A percentile compares a stretch with the other conserved stretches of the same genome.
Evolutionary conservation across 1,140 invertebrate species (phyloP).

Genomic region (Eriosoma lanigerum): DNA sequence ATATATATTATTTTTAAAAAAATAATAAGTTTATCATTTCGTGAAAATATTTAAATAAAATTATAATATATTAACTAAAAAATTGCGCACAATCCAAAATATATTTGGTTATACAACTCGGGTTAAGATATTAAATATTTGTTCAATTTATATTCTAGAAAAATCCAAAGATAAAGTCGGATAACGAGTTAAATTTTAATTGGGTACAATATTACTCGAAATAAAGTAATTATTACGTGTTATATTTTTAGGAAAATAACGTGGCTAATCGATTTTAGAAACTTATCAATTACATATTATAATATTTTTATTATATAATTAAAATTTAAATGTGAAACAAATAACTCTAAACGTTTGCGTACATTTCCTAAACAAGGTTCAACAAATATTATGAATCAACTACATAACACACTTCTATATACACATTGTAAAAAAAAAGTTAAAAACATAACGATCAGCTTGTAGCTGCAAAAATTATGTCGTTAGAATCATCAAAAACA

Average conservation of each 20-base stretch:
- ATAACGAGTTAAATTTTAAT: background rate
- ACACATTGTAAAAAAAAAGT: too few relatives aligned
- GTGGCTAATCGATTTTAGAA: conserved; percentile 1
- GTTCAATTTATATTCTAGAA: background rate
- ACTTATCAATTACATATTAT: background rate
- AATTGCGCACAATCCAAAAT: background rate
- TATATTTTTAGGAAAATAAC: conserved; percentile 2
- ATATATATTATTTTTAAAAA: too few relatives aligned
- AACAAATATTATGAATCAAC: background rate
- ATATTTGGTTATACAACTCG: background rate
- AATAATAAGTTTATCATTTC: too few relatives aligned
- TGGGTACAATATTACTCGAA: background rate
- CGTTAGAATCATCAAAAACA: too few relatives aligned
- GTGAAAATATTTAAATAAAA: too few relatives aligned
- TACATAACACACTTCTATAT: too few relatives aligned
- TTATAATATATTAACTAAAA: too few relatives aligned
- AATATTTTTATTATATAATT: background rate
- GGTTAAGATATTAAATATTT: background rate
- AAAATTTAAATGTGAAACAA: background rate
- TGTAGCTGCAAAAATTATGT: too few relatives aligned
- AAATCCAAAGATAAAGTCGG: background rate
- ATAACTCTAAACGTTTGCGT: background rate
- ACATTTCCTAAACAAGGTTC: background rate
- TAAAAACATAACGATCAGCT: too few relatives aligned
- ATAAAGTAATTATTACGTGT: conserved; percentile 6